Conservation (phyloP, 92 coral and sea anemone species). For the Porites cylindrica region DNA sequence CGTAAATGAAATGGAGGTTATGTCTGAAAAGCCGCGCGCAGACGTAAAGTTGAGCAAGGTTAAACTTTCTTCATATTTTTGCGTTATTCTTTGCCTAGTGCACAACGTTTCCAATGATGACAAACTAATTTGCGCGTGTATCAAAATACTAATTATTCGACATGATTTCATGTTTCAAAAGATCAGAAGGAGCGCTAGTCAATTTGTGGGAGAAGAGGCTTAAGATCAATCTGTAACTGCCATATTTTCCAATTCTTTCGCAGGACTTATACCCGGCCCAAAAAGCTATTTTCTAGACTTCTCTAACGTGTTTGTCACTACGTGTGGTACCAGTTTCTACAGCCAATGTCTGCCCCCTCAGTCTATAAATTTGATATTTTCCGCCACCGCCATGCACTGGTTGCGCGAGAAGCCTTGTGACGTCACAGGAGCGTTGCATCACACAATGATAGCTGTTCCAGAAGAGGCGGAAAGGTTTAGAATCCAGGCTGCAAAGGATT, state of each 20-base stretch:
- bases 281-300: constrained; percentile 69
- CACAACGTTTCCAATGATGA: background rate
- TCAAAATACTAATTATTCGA: too few relatives aligned
- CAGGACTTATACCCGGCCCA: constrained; percentile 88
- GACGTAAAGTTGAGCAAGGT: too few relatives aligned
- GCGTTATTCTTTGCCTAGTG: too few relatives aligned
- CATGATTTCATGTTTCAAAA: too few relatives aligned
- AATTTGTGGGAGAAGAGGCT: too few relatives aligned
- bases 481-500: constrained; percentile 82
- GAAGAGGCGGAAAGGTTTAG: constrained; percentile 65
- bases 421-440: constrained; percentile 82
- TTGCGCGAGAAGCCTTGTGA: constrained; percentile 79
- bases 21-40: too few relatives aligned
- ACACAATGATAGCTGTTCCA: constrained; percentile 79
- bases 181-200: too few relatives aligned
- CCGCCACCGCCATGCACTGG: constrained; percentile 90
- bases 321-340: constrained; percentile 83
- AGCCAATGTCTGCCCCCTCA: constrained; percentile 76
- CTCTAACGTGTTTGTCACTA: constrained; percentile 71
- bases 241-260: background rate
- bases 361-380: constrained; percentile 64
- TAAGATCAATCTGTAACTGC: background rate
- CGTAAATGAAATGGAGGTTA: too few relatives aligned
- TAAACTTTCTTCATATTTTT: too few relatives aligned
- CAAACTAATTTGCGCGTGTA: background rate